Base-by-base conservation (phyloP, 64 coral and sea anemone genomes). In the Acropora tenuis region DNA sequence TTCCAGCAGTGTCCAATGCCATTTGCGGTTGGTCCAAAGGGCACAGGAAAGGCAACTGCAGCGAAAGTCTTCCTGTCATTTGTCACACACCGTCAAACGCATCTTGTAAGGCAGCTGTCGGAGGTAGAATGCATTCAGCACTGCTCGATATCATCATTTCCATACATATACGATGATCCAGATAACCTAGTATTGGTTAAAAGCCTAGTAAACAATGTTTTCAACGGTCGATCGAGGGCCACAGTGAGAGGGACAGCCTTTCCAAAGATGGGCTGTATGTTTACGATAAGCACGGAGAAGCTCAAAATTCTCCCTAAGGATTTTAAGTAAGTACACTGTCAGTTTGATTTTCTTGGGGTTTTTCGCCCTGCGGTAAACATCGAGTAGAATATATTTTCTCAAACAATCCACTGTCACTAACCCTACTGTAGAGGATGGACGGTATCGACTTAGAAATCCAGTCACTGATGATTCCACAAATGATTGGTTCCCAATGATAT, bases 161-260 rank as follows among this genome's bases (percentile, higher is more conserved):
- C 88, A 42, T 90, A 47, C 19, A 52, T 89, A 10, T 90, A 68
- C 69, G 76, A 90, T 67, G 88, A 90, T 16, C 76, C 88, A 12
- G 88, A 79, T 45, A 90, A 90, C 50, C 20, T 90, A 69, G 48
- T 58, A 41, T 75, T 79, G 52, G 50, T 57, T 47, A 90, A 52
- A 57, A 69, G 49, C 19, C 42, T 80, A 30, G 30, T 79, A 78
- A 30, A 89, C 87, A 89, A 50, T 55, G 43, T 41, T 55, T 90
- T 90, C 66, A 90, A 90, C 60, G 75, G 88, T 69, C 88, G 80
- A 67, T 8, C 65, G 41, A 89, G 86, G 86, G 86, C 60, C 40
- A 88, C 86, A n/a, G 40, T 73, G 41, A 74, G 58, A 76, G 77
- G 50, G 75, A 89, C 87, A 40, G 48, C 48, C 12, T 45, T 78